Percentiles rank a stretch among this genome's conserved stretches.
These are phyloP conservation scores for Colaptes auratus DNA, from an alignment of 2,113 vertebrate species.

Conservation along the genomic window DNA sequence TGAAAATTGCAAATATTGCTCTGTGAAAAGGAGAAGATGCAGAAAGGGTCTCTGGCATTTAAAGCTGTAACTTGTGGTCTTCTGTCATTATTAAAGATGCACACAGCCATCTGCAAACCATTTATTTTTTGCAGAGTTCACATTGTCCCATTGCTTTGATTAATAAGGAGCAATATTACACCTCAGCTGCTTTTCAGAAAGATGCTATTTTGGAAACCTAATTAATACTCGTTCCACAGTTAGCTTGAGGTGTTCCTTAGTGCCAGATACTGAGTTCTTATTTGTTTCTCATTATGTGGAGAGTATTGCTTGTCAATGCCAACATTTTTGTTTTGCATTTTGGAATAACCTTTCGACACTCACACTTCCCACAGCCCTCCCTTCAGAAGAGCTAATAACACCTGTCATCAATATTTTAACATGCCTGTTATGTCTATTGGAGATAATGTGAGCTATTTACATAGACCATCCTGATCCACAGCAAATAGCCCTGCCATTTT, in stretches of 20 bases:
- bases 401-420: constrained; percentile 43
- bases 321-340: constrained; percentile 30
- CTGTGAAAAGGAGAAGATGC: constrained; percentile 44
- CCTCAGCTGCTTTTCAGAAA: constrained; percentile 68
- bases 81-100: constrained; percentile 61
- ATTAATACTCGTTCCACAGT: constrained; percentile 57
- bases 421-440: background rate
- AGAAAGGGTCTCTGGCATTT: constrained; percentile 68
- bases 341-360: constrained; percentile 45
- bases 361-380: background rate
- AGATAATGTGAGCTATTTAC: constrained; percentile 21
- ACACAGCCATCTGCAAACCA: constrained; percentile 63
- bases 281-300: constrained; percentile 57
- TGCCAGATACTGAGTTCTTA: constrained; percentile 53
- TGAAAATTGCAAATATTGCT: constrained; percentile 63
- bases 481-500: constrained; percentile 40
- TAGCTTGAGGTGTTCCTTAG: constrained; percentile 60
- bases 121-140: constrained; percentile 60
- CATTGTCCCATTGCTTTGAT: constrained; percentile 57
- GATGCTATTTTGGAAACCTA: constrained; percentile 60
- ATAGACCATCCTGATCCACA: background rate
- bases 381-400: constrained; percentile 30
- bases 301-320: constrained; percentile 41
- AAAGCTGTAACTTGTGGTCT: constrained; percentile 71
- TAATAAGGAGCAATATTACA: constrained; percentile 58